These are phyloP conservation scores for Xestia ashworthii DNA, from an alignment of 2,888 invertebrate species.

Conservation along the genomic window DNA sequence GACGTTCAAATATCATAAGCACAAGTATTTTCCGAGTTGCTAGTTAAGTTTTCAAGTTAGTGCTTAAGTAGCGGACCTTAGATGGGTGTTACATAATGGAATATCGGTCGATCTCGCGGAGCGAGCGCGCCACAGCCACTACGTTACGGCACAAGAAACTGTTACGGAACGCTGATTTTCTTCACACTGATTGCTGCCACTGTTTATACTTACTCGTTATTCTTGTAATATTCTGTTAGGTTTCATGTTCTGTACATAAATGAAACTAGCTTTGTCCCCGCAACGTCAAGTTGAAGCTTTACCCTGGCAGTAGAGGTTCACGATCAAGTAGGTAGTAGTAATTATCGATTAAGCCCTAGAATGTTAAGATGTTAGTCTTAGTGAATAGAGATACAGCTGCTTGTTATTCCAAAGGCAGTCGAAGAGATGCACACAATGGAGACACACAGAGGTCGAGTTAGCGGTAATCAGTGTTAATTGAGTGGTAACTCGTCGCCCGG, in stretches of 20 bases:
- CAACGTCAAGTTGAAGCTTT: slow-evolving; percentile 55
- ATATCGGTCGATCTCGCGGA: slow-evolving; percentile 70
- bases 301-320: slow-evolving; percentile 40
- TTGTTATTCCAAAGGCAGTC: slow-evolving; percentile 70
- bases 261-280: slow-evolving; percentile 73
- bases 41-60: slow-evolving; percentile 66
- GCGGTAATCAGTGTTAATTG: slow-evolving; percentile 82
- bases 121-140: slow-evolving; percentile 66
- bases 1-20: slow-evolving; percentile 57
- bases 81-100: slow-evolving; percentile 78
- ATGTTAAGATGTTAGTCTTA: slow-evolving; percentile 64
- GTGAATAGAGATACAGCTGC: slow-evolving; percentile 66
- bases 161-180: slow-evolving; percentile 67
- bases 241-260: slow-evolving; percentile 48
- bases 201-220: slow-evolving; percentile 51
- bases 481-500: slow-evolving; percentile 74
- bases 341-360: slow-evolving; percentile 63
- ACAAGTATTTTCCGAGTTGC: slow-evolving; percentile 51
- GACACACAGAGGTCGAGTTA: slow-evolving; percentile 77
- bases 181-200: slow-evolving; percentile 60
- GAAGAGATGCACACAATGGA: slow-evolving; percentile 68
- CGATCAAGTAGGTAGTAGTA: slow-evolving; percentile 60
- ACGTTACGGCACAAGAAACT: slow-evolving; percentile 69
- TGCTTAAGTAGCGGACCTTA: slow-evolving; percentile 67
- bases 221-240: slow-evolving; percentile 28